phyloP scores from a whole-genome alignment of 2,888 invertebrate species.

The Epicampocera succincta region DNA sequence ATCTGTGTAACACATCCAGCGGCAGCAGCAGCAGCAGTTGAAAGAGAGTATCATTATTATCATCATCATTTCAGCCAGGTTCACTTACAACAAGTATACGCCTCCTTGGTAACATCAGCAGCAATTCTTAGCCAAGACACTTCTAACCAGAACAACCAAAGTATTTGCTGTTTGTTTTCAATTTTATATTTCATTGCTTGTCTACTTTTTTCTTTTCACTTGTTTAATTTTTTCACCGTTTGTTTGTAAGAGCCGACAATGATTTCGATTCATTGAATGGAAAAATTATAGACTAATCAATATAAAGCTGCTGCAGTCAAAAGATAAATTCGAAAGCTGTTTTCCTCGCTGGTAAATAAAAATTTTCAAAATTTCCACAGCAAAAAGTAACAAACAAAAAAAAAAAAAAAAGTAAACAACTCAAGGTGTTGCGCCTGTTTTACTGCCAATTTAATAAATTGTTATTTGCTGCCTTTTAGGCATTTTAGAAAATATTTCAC shows the following conservation, averaged over 20 bases:
- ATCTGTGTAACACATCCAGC: slow-evolving; percentile 15
- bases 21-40: not conserved
- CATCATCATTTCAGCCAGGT: slow-evolving; percentile 38
- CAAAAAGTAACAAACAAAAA: not conserved
- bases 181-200: slow-evolving; percentile 31
- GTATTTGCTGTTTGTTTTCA: slow-evolving; percentile 7
- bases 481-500: slow-evolving; percentile 40
- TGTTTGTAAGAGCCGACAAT: slow-evolving; percentile 67
- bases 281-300: slow-evolving; percentile 80
- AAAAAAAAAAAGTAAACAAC: no score
- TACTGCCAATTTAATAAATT: slow-evolving; percentile 78
- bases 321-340: slow-evolving; percentile 38
- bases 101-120: slow-evolving; percentile 33
- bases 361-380: not conserved
- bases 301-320: slow-evolving; percentile 59
- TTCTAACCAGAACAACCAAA: slow-evolving; percentile 40
- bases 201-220: not conserved
- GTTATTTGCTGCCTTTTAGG: slow-evolving; percentile 49
- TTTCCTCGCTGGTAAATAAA: slow-evolving; percentile 42
- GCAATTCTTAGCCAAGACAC: slow-evolving; percentile 5
- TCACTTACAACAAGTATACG: slow-evolving; percentile 55
- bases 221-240: slow-evolving; percentile 1
- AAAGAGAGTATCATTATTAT: slow-evolving; percentile 53
- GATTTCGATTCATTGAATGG: slow-evolving; percentile 78
- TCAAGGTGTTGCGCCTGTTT: slow-evolving; percentile 79